These are phyloP conservation scores for Aleiodes leptofemur DNA, from an alignment of 2,888 invertebrate species.

Conservation along the genomic window DNA sequence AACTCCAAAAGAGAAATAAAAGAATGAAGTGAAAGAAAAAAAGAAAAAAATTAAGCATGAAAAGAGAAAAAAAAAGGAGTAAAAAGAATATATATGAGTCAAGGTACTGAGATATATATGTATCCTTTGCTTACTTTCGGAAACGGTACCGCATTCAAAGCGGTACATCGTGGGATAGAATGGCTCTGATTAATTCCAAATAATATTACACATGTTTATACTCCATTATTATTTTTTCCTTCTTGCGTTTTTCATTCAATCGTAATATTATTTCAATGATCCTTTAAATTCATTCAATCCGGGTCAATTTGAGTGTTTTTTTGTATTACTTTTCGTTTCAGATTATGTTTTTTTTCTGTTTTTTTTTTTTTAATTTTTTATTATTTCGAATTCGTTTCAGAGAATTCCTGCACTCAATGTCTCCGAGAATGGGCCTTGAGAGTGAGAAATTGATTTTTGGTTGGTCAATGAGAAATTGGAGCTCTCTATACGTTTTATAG, in stretches of 20 bases:
- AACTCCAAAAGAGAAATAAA: conserved; percentile 51
- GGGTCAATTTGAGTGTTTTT: neutral
- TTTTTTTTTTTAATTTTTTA: too few relatives aligned
- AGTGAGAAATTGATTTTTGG: conserved; percentile 19
- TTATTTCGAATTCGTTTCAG: neutral
- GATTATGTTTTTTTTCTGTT: too few relatives aligned
- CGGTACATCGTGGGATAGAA: conserved; percentile 42
- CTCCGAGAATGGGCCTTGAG: too few relatives aligned
- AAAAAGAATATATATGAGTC: conserved; percentile 39
- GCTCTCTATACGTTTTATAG: neutral
- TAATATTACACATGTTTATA: conserved; percentile 13
- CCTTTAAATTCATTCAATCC: neutral
- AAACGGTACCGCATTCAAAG: conserved; percentile 53
- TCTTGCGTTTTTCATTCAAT: neutral
- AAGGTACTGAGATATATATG: conserved; percentile 38
- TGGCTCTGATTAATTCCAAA: conserved; percentile 44
- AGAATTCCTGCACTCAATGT: neutral
- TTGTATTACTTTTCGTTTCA: too few relatives aligned
- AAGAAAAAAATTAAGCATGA: conserved; percentile 39
- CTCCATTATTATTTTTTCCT: neutral
- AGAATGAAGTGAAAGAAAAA: conserved; percentile 51
- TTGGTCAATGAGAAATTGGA: conserved; percentile 10
- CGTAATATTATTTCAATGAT: conserved; percentile 18
- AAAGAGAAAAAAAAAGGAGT: conserved; percentile 27
- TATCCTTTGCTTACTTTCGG: conserved; percentile 48